Base-by-base conservation (phyloP, 2,888 invertebrate genomes). In the Teinopalpus imperialis region DNA sequence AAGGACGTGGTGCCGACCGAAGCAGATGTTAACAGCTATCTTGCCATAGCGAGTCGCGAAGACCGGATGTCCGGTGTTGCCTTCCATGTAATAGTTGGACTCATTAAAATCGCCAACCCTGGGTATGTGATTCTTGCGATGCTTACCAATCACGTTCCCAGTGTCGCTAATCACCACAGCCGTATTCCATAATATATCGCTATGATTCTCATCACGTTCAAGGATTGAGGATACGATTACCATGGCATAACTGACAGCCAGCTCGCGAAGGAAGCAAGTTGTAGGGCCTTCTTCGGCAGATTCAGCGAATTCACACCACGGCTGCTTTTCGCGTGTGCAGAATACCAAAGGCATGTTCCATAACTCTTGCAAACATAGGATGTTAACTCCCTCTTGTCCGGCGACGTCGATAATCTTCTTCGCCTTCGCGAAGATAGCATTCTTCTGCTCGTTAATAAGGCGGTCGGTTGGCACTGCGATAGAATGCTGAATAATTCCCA, bases 301-400 rank as follows among this genome's bases (percentile, higher is more conserved):
- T 76, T 99, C 98, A 0, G 98, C 98, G 78, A 98, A 97, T 80
- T 99, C 97, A 66, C 95, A 95, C 98, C 98, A 99, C 0, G 98
- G 98, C 52, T 93, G 92, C 69, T 97, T 97, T 82, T 98, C 97
- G 27, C 98, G 90, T 0, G 99, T 99, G 75, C 98, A 98, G 81
- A 99, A 98, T 0, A 95, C 97, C 85, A 98, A 99, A 0, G 99
- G 98, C 98, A 98, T 98, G 43, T 94, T 94, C 98, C 98, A 99
- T 2, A 97, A 94, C 81, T 99, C 99, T 80, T 99, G 98, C 60
- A 98, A 92, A 68, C 98, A 98, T 36, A 98, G 78, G 26, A 99
- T 90, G 74, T 99, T 98, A 36, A 96, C 97, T 1, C 93, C 93
- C 54, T 93, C 93, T 29, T 86, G 77, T 0, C 94, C 94, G 0